These are phyloP conservation scores for Drosophila nr. perissopoda DNA, from an alignment of 2,888 invertebrate genomes.

Conservation along the genomic window DNA sequence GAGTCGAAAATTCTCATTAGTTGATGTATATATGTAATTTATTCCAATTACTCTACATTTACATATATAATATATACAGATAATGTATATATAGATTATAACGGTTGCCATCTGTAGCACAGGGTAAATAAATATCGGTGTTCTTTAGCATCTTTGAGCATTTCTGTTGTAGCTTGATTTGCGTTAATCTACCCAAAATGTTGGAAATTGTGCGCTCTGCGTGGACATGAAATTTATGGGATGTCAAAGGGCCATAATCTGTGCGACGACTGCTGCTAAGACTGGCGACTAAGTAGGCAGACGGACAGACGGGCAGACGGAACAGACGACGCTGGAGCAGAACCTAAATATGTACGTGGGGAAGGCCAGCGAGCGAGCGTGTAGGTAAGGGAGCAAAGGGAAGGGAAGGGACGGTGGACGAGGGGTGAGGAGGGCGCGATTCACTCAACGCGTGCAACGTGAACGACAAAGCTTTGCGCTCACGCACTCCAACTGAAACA, in stretches of 20 bases:
- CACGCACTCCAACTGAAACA: conserved; percentile 50
- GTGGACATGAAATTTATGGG: conserved; percentile 76
- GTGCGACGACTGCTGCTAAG: conserved; percentile 40
- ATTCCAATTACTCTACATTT: neutral
- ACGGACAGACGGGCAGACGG: conserved; percentile 5
- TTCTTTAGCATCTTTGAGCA: neutral
- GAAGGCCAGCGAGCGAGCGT: conserved; percentile 31
- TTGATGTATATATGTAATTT: neutral
- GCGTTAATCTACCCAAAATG: conserved; percentile 55
- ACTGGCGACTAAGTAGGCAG: conserved; percentile 32
- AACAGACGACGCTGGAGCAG: conserved; percentile 15
- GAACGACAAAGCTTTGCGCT: conserved; percentile 65
- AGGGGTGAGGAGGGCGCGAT: conserved; percentile 3
- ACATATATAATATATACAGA: neutral
- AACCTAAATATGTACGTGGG: conserved; percentile 30
- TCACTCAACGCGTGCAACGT: conserved; percentile 64
- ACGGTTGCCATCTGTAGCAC: neutral
- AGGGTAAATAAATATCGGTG: conserved; percentile 35
- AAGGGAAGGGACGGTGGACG: neutral
- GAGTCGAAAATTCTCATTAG: neutral
- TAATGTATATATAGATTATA: neutral
- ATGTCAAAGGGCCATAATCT: conserved; percentile 81
- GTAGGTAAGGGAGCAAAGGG: neutral
- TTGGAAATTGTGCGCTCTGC: conserved; percentile 53
- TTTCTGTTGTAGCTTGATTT: conserved; percentile 26